A percentile compares a stretch with the other conserved stretches of the same genome.
These are phyloP conservation scores for Danio choprae DNA, from an alignment of 2,797 vertebrate genomes.

Conservation along the genomic window DNA sequence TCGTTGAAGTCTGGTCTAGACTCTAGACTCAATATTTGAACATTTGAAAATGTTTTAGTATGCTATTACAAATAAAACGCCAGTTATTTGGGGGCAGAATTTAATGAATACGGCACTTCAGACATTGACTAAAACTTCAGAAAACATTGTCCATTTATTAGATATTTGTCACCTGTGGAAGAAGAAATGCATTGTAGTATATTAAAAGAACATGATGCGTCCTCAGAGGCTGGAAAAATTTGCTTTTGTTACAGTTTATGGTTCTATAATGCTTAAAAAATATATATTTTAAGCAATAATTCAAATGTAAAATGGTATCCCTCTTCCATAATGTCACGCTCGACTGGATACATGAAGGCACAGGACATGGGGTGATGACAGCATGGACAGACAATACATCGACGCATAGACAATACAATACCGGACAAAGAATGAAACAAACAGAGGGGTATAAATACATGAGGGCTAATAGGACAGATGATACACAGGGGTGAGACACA, in stretches of 20 bases:
- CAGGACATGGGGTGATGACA: no score
- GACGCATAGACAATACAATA: no score
- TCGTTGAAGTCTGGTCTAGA: not conserved
- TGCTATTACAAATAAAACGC: slow-evolving; percentile 26
- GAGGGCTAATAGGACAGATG: no score
- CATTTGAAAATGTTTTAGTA: slow-evolving; percentile 6
- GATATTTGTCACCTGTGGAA: not conserved
- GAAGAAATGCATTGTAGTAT: not conserved
- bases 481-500: no score
- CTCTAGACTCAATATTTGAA: not conserved
- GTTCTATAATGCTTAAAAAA: not conserved
- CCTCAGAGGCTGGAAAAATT: not conserved
- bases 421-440: no score
- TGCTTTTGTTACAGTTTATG: not conserved
- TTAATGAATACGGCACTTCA: slow-evolving; percentile 18
- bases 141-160: not conserved
- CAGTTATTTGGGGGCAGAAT: slow-evolving; percentile 7
- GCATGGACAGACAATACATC: no score
- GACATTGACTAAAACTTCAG: slow-evolving; percentile 7
- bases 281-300: not conserved
- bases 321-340: no score
- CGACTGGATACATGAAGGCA: no score
- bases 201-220: not conserved
- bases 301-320: not conserved
- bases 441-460: no score